phyloP scores from a whole-genome alignment of 2,797 vertebrate species.

The Botia kubotai region DNA sequence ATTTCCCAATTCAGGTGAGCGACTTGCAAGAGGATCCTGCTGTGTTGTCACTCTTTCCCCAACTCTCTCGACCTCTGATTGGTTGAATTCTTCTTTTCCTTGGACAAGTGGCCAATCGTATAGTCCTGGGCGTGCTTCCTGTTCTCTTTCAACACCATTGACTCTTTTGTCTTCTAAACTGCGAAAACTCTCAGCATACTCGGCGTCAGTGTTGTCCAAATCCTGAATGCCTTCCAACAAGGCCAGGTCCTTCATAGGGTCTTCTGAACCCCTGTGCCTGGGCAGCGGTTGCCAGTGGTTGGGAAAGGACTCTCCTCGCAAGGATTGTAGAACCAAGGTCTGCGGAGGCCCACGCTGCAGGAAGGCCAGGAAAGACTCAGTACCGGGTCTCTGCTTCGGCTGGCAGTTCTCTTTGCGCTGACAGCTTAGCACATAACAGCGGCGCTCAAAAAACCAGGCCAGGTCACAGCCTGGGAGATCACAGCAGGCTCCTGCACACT shows the following conservation, averaged over 20 bases:
- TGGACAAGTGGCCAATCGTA: slow-evolving; percentile 69
- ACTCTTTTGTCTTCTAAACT: slow-evolving; percentile 70
- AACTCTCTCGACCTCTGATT: slow-evolving; percentile 67
- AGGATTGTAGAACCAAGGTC: slow-evolving; percentile 72
- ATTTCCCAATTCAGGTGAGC: slow-evolving; percentile 28
- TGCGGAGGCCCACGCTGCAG: slow-evolving; percentile 78
- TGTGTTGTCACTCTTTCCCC: slow-evolving; percentile 40
- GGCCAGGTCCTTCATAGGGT: slow-evolving; percentile 75
- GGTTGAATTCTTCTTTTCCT: slow-evolving; percentile 72
- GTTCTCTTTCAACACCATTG: slow-evolving; percentile 64
- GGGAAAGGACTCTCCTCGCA: slow-evolving; percentile 75
- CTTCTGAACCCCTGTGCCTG: slow-evolving; percentile 60
- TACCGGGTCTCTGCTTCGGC: slow-evolving; percentile 78
- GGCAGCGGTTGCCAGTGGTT: slow-evolving; percentile 63
- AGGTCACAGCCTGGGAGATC: slow-evolving; percentile 83
- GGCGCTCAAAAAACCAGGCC: slow-evolving; percentile 87
- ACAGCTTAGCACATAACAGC: slow-evolving; percentile 89
- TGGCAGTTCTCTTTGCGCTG: slow-evolving; percentile 79
- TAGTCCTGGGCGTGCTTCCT: slow-evolving; percentile 63
- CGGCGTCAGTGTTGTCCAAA: slow-evolving; percentile 71
- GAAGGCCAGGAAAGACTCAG: slow-evolving; percentile 84
- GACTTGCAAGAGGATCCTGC: slow-evolving; percentile 11
- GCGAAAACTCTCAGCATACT: slow-evolving; percentile 78
- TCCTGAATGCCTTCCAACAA: slow-evolving; percentile 71
- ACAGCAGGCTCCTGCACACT: slow-evolving; percentile 85